Percentiles rank a stretch among this genome's conserved stretches.
Evolutionary conservation across 2,888 invertebrate genomes (phyloP).

Genomic region (Rambutsinella grinnellia): DNA sequence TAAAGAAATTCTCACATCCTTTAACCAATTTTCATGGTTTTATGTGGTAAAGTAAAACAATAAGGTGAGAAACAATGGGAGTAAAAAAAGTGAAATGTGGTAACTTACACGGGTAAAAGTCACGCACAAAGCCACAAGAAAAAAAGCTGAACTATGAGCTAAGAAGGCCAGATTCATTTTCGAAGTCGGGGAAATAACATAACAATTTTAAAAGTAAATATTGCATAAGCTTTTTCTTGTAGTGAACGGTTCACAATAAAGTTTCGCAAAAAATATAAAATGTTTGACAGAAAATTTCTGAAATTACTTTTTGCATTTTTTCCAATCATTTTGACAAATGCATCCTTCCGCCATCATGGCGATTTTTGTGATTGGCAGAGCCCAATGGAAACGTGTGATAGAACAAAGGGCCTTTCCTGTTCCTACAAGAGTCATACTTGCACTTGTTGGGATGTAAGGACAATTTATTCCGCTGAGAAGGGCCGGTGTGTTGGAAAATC

Average conservation of each 20-base stretch:
- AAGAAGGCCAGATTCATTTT: too few relatives aligned
- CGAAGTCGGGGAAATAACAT: too few relatives aligned
- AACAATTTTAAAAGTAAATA: too few relatives aligned
- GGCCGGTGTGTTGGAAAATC: constrained; percentile 47
- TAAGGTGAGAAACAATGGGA: neutral
- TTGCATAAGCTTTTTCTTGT: too few relatives aligned
- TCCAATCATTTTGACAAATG: too few relatives aligned
- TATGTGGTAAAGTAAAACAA: too few relatives aligned
- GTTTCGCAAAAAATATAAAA: too few relatives aligned
- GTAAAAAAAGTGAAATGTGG: neutral
- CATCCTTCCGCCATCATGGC: constrained; percentile 25
- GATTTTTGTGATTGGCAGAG: constrained; percentile 49
- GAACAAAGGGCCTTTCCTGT: constrained; percentile 41
- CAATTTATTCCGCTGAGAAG: constrained; percentile 29
- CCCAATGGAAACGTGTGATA: constrained; percentile 44
- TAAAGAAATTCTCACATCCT: too few relatives aligned
- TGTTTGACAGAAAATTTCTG: neutral
- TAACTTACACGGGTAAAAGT: neutral
- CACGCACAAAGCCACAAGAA: too few relatives aligned
- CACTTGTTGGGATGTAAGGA: constrained; percentile 50
- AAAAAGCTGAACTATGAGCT: too few relatives aligned
- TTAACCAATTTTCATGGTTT: too few relatives aligned
- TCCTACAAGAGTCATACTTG: constrained; percentile 38
- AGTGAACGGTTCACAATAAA: too few relatives aligned
- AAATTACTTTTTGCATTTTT: neutral